These are phyloP conservation scores for Propithecus deckenii DNA, from an alignment of 2,797 vertebrate species.

Conservation along the genomic window DNA sequence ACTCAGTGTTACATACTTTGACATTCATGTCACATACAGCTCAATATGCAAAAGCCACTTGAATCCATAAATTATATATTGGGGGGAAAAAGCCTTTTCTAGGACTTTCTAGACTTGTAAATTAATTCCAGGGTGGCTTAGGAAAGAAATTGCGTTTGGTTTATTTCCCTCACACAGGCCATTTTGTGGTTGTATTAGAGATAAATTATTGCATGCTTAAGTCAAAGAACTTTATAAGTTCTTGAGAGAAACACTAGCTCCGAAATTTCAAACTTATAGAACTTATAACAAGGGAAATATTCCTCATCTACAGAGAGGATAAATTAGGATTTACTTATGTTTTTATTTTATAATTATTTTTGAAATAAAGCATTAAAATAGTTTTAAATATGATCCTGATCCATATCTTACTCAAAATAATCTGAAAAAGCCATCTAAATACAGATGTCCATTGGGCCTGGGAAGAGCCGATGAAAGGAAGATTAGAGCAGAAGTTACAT, in stretches of 20 bases:
- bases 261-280: background rate
- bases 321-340: background rate
- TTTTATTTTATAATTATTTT: constrained; percentile 34
- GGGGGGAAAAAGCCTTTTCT: background rate
- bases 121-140: background rate
- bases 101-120: background rate
- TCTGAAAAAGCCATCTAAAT: background rate
- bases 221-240: background rate
- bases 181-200: background rate
- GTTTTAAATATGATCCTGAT: constrained; percentile 12
- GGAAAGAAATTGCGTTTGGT: background rate
- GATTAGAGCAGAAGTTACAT: background rate
- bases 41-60: background rate
- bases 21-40: background rate
- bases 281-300: background rate
- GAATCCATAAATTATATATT: background rate
- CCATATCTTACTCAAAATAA: background rate
- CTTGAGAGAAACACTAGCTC: background rate
- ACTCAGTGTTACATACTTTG: background rate
- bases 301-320: background rate
- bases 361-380: constrained; percentile 28
- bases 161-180: background rate
- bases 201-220: background rate
- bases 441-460: background rate
- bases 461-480: background rate